A percentile compares a stretch with the other conserved stretches of the same genome.
These are phyloP conservation scores for Otolemur crassicaudatus DNA, from an alignment of 2,797 vertebrate species.

Conservation along the genomic window DNA sequence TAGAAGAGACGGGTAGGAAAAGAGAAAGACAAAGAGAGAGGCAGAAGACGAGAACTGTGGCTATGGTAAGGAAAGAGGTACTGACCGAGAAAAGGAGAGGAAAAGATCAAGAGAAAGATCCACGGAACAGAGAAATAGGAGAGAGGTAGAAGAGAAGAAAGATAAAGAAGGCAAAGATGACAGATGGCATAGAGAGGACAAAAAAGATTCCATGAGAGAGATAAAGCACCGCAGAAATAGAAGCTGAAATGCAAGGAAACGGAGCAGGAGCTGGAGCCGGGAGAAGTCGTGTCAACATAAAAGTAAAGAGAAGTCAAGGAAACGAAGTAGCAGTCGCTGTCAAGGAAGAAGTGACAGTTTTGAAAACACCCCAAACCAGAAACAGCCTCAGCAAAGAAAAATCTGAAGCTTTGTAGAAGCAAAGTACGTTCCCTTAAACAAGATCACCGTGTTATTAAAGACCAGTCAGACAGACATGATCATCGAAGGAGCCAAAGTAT, in stretches of 20 bases:
- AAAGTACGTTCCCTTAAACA: slow-evolving; percentile 92
- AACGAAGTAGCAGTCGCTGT: slow-evolving; percentile 89
- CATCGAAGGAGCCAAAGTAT: slow-evolving; percentile 92
- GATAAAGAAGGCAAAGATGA: slow-evolving; percentile 91
- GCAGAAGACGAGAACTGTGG: slow-evolving; percentile 94
- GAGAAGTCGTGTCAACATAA: slow-evolving; percentile 90
- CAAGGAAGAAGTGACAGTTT: slow-evolving; percentile 89
- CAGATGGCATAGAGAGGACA: slow-evolving; percentile 88
- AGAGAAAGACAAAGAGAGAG: slow-evolving; percentile 94
- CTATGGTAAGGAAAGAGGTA: slow-evolving; percentile 92
- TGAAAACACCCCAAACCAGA: slow-evolving; percentile 94
- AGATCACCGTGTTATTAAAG: slow-evolving; percentile 92
- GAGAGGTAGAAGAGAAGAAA: slow-evolving; percentile 88
- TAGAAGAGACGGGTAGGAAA: slow-evolving; percentile 91
- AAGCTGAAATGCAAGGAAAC: slow-evolving; percentile 92
- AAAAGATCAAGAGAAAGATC: slow-evolving; percentile 89
- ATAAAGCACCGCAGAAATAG: slow-evolving; percentile 94
- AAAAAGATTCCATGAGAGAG: slow-evolving; percentile 93
- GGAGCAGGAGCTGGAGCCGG: slow-evolving; percentile 90
- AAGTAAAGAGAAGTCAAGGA: slow-evolving; percentile 89
- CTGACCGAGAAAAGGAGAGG: slow-evolving; percentile 88
- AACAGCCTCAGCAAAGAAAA: slow-evolving; percentile 93
- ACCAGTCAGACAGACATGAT: slow-evolving; percentile 91
- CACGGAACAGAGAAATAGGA: slow-evolving; percentile 92
- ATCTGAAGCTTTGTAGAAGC: slow-evolving; percentile 89